Percentiles rank a stretch among this genome's conserved stretches.
phyloP scores from a whole-genome alignment of 1,140 invertebrate species.

The Rhynchophorus ferrugineus region DNA sequence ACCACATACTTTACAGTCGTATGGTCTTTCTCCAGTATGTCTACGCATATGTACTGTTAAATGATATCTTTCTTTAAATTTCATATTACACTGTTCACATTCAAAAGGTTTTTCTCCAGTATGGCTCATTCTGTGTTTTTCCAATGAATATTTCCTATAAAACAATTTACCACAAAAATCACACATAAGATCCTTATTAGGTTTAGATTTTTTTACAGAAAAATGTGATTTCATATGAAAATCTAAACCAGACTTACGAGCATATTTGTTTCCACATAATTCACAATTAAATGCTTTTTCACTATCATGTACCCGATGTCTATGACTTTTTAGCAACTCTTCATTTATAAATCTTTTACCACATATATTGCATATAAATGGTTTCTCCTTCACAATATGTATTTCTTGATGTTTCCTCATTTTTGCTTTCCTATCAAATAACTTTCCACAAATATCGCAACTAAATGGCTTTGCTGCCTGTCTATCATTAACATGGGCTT shows the following conservation, averaged over 20 bases:
- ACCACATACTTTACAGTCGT: slow-evolving; percentile 28
- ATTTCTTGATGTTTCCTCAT: slow-evolving; percentile 16
- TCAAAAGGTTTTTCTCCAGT: slow-evolving; percentile 60
- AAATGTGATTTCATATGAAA: slow-evolving; percentile 31
- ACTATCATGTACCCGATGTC: slow-evolving; percentile 4
- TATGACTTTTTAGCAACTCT: not conserved
- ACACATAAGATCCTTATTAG: slow-evolving; percentile 48
- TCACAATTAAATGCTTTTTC: slow-evolving; percentile 14
- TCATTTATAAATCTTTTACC: slow-evolving; percentile 33
- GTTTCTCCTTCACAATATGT: slow-evolving; percentile 42
- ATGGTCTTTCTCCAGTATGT: slow-evolving; percentile 28
- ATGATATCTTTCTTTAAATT: slow-evolving; percentile 58
- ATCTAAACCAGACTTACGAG: slow-evolving; percentile 28
- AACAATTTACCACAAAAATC: slow-evolving; percentile 65
- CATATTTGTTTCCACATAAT: slow-evolving; percentile 26
- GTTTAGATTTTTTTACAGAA: slow-evolving; percentile 56
- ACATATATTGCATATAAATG: slow-evolving; percentile 48
- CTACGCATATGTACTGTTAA: slow-evolving; percentile 20
- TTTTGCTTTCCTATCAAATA: slow-evolving; percentile 14
- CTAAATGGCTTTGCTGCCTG: slow-evolving; percentile 13
- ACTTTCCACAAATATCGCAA: slow-evolving; percentile 16
- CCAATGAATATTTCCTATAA: slow-evolving; percentile 49
- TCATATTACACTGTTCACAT: slow-evolving; percentile 65
- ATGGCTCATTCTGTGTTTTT: slow-evolving; percentile 62
- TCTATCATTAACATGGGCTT: slow-evolving; percentile 4